Evolutionary conservation across 2,797 vertebrate genomes (phyloP), one percentile per base, ranked within the genome.

Genomic region (Notolabrus celidotus): DNA sequence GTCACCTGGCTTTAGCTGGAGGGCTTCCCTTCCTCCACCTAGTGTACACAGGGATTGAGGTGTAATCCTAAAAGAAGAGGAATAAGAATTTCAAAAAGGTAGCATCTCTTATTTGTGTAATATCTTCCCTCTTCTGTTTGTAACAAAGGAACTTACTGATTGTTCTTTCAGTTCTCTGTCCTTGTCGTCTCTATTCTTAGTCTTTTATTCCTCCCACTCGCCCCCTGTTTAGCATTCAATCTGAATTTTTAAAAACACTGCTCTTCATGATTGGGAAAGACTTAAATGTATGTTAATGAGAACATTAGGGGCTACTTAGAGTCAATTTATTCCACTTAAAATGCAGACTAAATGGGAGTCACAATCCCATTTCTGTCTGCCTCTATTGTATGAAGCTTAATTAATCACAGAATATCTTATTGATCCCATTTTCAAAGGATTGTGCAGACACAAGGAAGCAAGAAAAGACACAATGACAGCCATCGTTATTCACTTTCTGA

Each of bases 271-370:
- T 49, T 23, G 14, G 17, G 29, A 54, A 58, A 57, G 8, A n/a
- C n/a, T 19, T 53, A 20, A 71, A 53, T 57, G n/a, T 60, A 67
- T 74, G 65, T 59, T 68, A 80, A 82, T 79, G 45, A 81, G 42
- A 12, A 39, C 23, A 57, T 43, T 49, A 55, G 14, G 34, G 34
- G 57, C 29, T 61, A 73, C 66, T 60, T 52, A 31, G 51, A n/a
- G 25, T 51, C 49, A 51, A 51, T 51, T 51, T 51, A 51, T 51
- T 51, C 27, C 16, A 36, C 34, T 53, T 41, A 27, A 25, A 67
- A 64, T 23, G 16, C 10, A 12, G 47, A 67, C 53, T 59, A 31
- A n/a, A 75, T 23, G 36, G 1, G 57, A 36, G 34, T 36, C 34
- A 36, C 11, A 36, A 14, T 36, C 34, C 11, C 34, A 12, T n/a